Evolutionary conservation across 2,888 invertebrate genomes (phyloP).

Genomic region (Troglohyphantes excavatus): DNA sequence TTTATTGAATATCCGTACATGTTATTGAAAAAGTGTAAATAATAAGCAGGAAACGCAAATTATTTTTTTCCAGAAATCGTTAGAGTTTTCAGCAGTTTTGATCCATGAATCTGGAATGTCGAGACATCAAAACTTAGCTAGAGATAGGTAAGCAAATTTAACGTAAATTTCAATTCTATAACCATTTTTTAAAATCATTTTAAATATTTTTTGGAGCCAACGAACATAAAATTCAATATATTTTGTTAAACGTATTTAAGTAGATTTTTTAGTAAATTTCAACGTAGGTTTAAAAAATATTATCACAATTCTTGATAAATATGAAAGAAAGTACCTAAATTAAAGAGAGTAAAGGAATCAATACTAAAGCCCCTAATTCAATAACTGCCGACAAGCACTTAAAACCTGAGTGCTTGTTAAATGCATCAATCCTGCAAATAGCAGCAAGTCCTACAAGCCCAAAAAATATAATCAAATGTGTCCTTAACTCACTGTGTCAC

Average conservation of each 20-base stretch:
- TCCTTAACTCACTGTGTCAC: constrained; percentile 32
- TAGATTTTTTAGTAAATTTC: too few species aligned
- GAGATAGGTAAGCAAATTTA: constrained; percentile 66
- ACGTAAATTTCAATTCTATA: neutral
- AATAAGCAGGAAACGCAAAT: neutral
- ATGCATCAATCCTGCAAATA: constrained; percentile 1
- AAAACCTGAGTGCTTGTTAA: neutral
- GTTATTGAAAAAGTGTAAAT: too few species aligned
- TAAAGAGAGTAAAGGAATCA: too few species aligned
- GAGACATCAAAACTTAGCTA: constrained; percentile 80
- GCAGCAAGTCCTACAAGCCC: neutral
- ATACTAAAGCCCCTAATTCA: neutral
- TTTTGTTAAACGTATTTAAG: too few species aligned
- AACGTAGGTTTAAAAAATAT: too few species aligned
- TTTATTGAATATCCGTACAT: too few species aligned
- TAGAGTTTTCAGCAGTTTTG: constrained; percentile 83
- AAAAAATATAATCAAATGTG: constrained; percentile 9
- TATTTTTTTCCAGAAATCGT: constrained; percentile 81
- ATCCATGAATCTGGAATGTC: constrained; percentile 82
- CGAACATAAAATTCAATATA: too few species aligned
- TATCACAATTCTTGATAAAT: neutral
- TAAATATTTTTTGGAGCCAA: neutral
- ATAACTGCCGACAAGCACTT: neutral
- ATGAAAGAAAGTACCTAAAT: neutral
- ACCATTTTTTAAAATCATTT: neutral